Base-by-base conservation (phyloP, 1,140 invertebrate species). In the Heliconius himera region DNA sequence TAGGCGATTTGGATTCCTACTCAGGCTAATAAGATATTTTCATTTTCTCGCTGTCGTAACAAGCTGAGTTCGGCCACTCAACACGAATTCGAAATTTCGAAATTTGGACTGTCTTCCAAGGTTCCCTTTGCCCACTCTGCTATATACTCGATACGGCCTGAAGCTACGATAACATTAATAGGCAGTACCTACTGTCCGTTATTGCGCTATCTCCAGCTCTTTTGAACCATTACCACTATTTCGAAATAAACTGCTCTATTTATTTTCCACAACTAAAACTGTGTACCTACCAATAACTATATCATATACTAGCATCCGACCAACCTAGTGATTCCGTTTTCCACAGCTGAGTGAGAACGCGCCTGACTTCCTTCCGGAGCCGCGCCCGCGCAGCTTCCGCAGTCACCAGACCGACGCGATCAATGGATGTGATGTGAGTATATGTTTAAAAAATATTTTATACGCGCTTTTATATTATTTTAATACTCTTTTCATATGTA, bases 351-450 rank as follows among this genome's bases (percentile, higher is more conserved):
- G 90, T 89, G 89, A 84, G 88, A 93, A 90, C 92, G 90, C 90
- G 85, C 90, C 91, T 91, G 88, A 93, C 90, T 93, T 94, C 93
- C 93, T 94, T 94, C 91, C 93, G 90, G 90, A 86, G 91, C 87
- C 91, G 91, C 93, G 89, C 91, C 90, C 79, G 91, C 93, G 93
- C 93, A 94, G 93, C 93, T 90, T 94, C 93, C 93, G 91, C 83
- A 83, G 51, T 80, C 90, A 92, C 72, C 84, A 86, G 89, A 93
- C 90, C 91, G 87, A 82, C 82, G 81, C 90, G 84, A 77, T 84
- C 81, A 74, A 77, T 77, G 83, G 79, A 77, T 82, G 18, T 66
- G 0, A 72, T 72, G 85, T 86, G 82, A 81, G 80, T 84, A 85
- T 71, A 70, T 72, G n/a, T 38, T 72, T n/a, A 36, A 72, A 71